These are phyloP conservation scores for Orthonevra nobilis DNA, from an alignment of 2,888 invertebrate species.

Conservation along the genomic window DNA sequence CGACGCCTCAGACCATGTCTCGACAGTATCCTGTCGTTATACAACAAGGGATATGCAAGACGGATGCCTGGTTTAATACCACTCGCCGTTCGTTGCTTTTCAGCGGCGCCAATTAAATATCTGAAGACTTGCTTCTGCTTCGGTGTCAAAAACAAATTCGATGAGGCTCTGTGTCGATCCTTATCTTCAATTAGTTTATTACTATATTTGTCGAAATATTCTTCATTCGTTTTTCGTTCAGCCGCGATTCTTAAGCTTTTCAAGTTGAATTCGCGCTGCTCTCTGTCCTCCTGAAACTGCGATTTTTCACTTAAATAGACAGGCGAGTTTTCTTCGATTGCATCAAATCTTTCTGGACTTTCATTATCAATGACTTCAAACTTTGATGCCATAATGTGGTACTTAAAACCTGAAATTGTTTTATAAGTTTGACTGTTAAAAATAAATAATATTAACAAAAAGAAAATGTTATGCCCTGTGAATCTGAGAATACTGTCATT, in stretches of 20 bases:
- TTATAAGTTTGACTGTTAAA: no score
- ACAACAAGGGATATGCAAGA: constrained; percentile 8
- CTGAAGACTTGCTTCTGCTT: not conserved
- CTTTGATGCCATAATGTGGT: constrained; percentile 53
- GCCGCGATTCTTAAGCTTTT: not conserved
- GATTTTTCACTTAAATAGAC: not conserved
- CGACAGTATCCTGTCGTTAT: not conserved
- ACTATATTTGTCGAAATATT: not conserved
- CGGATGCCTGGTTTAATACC: not conserved
- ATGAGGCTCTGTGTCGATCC: not conserved
- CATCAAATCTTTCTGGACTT: constrained; percentile 25
- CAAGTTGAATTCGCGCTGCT: no score
- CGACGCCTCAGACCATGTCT: not conserved
- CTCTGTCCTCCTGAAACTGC: not conserved
- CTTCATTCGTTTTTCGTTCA: not conserved
- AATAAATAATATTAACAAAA: no score
- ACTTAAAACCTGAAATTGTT: constrained; percentile 33
- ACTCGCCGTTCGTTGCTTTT: not conserved
- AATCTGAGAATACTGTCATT: no score
- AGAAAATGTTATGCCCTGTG: no score
- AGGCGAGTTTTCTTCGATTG: not conserved
- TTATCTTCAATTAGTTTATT: not conserved
- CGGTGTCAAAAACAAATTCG: constrained; percentile 1
- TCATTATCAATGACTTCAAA: constrained; percentile 34
- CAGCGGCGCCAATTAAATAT: no score